phyloP scores from a whole-genome alignment of 92 coral and sea anemone species.

The Isaurus tuberculatus region DNA sequence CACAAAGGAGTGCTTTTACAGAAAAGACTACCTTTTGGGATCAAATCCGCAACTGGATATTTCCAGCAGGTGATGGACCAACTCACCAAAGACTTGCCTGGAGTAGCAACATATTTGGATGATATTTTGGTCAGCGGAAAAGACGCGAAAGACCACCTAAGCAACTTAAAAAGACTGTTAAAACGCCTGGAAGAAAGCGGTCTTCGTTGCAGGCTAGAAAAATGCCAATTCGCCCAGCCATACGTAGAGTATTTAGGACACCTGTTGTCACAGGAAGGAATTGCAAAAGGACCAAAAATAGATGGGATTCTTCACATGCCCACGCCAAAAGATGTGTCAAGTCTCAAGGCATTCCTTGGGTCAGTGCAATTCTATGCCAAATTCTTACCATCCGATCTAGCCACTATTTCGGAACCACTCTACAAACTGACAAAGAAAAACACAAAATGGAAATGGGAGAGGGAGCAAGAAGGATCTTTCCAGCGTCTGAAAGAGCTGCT shows the following conservation, averaged over 20 bases:
- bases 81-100: background rate
- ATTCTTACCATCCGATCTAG: conserved; percentile 26
- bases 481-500: conserved; percentile 16
- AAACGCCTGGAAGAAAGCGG: conserved; percentile 6
- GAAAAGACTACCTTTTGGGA: conserved; percentile 46
- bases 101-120: background rate
- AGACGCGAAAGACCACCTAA: background rate
- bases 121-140: conserved; percentile 13
- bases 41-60: conserved; percentile 25
- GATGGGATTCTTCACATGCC: conserved; percentile 22
- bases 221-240: conserved; percentile 29
- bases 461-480: conserved; percentile 7
- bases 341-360: conserved; percentile 33
- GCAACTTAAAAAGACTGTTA: background rate
- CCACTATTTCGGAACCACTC: conserved; percentile 18
- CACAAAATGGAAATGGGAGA: background rate
- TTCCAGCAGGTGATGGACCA: background rate
- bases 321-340: conserved; percentile 31
- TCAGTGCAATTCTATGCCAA: conserved; percentile 4
- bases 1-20: background rate
- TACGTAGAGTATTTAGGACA: conserved; percentile 37
- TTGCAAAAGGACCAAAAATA: conserved; percentile 16
- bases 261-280: conserved; percentile 14
- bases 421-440: conserved; percentile 26
- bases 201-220: conserved; percentile 15